Evolutionary conservation across 2,797 vertebrate species (phyloP).

Genomic region (Anguilla anguilla): DNA sequence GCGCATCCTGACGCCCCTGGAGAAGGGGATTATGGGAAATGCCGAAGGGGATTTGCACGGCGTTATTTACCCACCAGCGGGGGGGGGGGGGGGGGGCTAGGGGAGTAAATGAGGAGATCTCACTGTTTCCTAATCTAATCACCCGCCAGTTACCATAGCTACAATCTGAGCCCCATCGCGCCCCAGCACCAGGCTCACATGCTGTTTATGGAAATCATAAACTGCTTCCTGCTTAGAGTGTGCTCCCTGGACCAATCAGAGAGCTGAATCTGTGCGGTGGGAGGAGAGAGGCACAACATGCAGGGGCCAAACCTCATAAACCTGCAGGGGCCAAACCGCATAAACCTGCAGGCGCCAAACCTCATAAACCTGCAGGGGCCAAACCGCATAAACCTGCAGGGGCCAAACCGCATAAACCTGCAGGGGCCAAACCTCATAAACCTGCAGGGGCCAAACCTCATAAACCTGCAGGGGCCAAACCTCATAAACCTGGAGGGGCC

Average conservation of each 20-base stretch:
- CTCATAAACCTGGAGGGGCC: no score
- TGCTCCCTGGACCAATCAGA: constrained; percentile 6
- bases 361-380: no score
- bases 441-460: no score
- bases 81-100: background rate
- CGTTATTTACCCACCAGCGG: constrained; percentile 12
- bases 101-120: background rate
- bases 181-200: background rate
- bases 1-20: background rate
- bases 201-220: background rate
- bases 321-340: no score
- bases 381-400: no score
- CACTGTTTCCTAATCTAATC: background rate
- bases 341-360: no score
- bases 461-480: no score
- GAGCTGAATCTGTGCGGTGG: background rate
- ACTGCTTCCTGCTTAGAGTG: background rate
- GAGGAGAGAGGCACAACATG: no score
- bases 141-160: constrained; percentile 2
- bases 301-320: no score
- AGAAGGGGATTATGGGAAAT: constrained; percentile 23
- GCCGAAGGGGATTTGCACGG: constrained; percentile 18
- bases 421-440: no score
- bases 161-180: background rate
- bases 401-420: no score